Evolutionary conservation across 2,113 vertebrate species (phyloP).

Genomic region (Tetrax tetrax): DNA sequence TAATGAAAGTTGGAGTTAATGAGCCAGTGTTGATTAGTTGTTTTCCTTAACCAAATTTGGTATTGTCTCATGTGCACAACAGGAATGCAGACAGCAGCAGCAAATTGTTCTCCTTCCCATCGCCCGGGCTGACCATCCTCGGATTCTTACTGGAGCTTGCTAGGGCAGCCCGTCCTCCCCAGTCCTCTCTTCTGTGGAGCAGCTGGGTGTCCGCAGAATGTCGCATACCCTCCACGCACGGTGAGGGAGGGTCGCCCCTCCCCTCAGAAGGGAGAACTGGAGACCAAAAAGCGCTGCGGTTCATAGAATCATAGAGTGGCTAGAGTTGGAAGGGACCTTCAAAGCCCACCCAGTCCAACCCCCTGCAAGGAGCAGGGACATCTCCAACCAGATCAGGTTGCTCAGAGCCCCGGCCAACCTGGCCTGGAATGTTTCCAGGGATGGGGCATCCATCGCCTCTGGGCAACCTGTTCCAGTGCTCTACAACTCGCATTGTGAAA

Average conservation of each 20-base stretch:
- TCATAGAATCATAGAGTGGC: no score
- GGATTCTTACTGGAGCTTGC: background rate
- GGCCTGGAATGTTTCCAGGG: no score
- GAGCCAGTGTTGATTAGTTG: background rate
- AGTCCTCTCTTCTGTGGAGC: background rate
- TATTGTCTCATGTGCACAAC: rapidly evolving
- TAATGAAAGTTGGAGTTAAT: background rate
- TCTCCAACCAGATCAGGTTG: no score
- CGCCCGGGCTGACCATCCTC: background rate
- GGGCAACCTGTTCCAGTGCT: no score
- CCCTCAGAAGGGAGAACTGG: rapidly evolving
- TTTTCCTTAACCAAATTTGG: background rate
- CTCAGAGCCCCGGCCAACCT: no score
- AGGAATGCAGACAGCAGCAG: background rate
- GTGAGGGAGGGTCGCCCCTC: background rate
- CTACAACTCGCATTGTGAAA: no score
- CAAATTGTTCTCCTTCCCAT: background rate
- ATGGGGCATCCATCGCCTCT: no score
- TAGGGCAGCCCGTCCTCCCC: background rate
- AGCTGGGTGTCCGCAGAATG: no score
- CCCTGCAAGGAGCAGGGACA: no score
- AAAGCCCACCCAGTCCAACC: no score
- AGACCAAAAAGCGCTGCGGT: background rate
- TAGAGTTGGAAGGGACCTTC: no score
- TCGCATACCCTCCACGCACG: rapidly evolving